Base-by-base conservation (phyloP, 2,888 invertebrate genomes). In the Mayetiola destructor region DNA sequence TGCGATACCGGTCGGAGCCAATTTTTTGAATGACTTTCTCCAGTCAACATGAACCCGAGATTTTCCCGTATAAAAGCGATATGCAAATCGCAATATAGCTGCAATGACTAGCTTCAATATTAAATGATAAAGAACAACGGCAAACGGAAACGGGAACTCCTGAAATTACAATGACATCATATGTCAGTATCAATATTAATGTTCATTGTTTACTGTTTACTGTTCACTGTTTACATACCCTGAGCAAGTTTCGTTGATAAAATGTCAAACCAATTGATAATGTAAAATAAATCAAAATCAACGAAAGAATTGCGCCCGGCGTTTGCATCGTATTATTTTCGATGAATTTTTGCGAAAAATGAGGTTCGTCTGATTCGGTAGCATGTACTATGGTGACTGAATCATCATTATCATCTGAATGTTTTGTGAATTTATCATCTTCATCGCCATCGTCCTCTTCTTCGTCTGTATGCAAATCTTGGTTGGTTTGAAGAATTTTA, bases 201-300 rank as follows among this genome's bases (percentile, higher is more conserved):
- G 9, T 29, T 18, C n/a, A 8, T 32, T 32, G 6, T 32, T 32
- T 32, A 9, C 12, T 32, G 32, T 32, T 32, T 32, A 8, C 8
- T 32, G 32, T 9, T 32, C 32, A 32, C 32, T 9, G 6, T 32
- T 32, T 32, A 32, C 12, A 32, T 73, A 89, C 90, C 78, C 85
- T 84, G 61, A 91, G 79, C 57, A 96, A 80, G 83, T 88, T 87
- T 78, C 93, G 83, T 71, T 97, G 96, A 73, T 96, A 99, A 73
- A 97, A 99, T 10, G 95, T 97, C 56, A 99, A 79, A 52, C 92
- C 87, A 65, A 99, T 93, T 14, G 96, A 97, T 57, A 96, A 80
- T 12, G 84, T 78, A 69, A 94, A 92, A 73, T 96, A 97, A 53
- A 89, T 74, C 3, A 85, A 69, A 61, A 96, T 85, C 52, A 93